These are phyloP conservation scores for Patagioenas fasciata DNA, from an alignment of 2,113 vertebrate species.

Conservation along the genomic window DNA sequence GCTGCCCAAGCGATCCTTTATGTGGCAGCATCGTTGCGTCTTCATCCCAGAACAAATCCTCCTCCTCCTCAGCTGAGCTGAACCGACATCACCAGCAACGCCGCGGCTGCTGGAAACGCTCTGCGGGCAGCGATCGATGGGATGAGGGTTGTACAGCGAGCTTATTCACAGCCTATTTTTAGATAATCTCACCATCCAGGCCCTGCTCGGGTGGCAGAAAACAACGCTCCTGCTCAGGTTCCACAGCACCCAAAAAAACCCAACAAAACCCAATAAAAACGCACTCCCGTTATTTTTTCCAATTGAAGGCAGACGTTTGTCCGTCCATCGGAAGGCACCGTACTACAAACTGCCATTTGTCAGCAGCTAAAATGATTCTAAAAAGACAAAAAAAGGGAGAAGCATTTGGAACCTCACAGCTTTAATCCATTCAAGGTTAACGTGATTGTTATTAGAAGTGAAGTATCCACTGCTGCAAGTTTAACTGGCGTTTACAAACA, in stretches of 20 bases:
- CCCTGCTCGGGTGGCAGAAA: neutral
- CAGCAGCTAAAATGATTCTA: neutral
- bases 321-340: neutral
- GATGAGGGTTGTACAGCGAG: neutral
- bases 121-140: neutral
- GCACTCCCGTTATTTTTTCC: accelerated
- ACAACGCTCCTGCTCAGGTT: neutral
- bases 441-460: neutral
- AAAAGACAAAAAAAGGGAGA: neutral
- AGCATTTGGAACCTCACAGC: neutral
- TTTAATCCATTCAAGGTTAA: neutral
- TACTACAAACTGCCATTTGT: neutral
- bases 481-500: neutral
- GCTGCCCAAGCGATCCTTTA: neutral
- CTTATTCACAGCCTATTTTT: neutral
- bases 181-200: neutral
- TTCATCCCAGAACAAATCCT: neutral
- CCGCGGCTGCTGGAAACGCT: neutral
- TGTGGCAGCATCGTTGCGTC: accelerated
- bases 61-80: neutral
- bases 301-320: neutral
- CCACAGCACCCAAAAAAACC: neutral
- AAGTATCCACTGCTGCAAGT: neutral
- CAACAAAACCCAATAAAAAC: neutral
- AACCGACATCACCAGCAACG: accelerated